These are phyloP conservation scores for Neria commutata DNA, from an alignment of 2,888 invertebrate species.

Conservation along the genomic window DNA sequence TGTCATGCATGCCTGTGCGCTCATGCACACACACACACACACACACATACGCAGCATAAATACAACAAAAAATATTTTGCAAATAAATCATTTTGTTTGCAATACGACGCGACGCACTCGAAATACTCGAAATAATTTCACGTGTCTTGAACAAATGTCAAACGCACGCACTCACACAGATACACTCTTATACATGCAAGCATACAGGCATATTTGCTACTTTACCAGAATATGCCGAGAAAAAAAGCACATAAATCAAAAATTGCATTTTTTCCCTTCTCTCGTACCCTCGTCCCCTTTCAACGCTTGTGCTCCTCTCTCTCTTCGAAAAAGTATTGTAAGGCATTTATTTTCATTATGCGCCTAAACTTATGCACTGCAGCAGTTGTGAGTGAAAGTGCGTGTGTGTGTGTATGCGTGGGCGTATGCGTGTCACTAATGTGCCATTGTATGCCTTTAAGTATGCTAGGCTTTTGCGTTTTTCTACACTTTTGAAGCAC, in stretches of 20 bases:
- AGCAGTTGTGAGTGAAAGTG: constrained; percentile 26
- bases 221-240: constrained; percentile 3
- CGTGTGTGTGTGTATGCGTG: not conserved
- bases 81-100: constrained; percentile 1
- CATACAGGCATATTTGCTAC: not conserved
- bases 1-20: constrained; percentile 46
- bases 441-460: constrained; percentile 42
- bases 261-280: constrained; percentile 35
- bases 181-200: constrained; percentile 29
- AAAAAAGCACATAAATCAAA: constrained; percentile 44
- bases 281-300: not conserved
- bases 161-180: constrained; percentile 20
- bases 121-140: constrained; percentile 54
- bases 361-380: constrained; percentile 44
- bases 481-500: constrained; percentile 37
- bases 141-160: constrained; percentile 57
- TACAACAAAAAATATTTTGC: not conserved
- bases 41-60: not conserved
- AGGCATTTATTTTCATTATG: constrained; percentile 54
- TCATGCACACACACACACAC: not conserved
- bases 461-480: constrained; percentile 35
- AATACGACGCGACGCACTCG: not conserved
- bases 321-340: constrained; percentile 44
- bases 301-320: constrained; percentile 12
- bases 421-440: constrained; percentile 43